Conservation (phyloP, 1,140 invertebrate species). For the Globodera ellingtonae region DNA sequence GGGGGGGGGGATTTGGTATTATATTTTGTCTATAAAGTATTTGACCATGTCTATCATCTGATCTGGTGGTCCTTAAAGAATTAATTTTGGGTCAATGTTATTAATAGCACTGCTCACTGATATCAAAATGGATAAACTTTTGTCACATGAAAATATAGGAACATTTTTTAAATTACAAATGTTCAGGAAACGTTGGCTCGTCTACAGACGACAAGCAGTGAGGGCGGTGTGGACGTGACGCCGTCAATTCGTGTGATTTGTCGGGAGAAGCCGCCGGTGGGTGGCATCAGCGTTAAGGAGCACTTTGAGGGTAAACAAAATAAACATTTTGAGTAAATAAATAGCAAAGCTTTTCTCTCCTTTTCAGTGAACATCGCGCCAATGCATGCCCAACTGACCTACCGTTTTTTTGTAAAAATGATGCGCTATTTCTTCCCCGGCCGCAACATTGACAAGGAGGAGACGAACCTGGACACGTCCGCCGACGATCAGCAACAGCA, state of each 20-base stretch:
- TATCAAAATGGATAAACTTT: too few species aligned
- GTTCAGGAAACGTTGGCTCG: conserved; percentile 53
- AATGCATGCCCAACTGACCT: conserved; percentile 87
- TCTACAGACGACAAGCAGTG: conserved; percentile 37
- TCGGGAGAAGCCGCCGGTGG: conserved; percentile 69
- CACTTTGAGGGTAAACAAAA: conserved; percentile 79
- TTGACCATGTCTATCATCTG: too few species aligned
- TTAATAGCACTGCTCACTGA: too few species aligned
- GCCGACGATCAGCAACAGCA: conserved; percentile 46
- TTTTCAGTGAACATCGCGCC: conserved; percentile 74
- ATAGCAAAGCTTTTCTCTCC: neutral
- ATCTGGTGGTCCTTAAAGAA: too few species aligned
- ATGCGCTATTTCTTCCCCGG: conserved; percentile 98
- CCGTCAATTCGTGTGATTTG: conserved; percentile 62
- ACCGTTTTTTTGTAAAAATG: conserved; percentile 96
- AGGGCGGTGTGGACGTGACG: conserved; percentile 45
- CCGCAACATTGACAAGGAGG: conserved; percentile 75
- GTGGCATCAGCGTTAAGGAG: conserved; percentile 95
- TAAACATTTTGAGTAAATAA: neutral
- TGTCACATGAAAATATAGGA: too few species aligned
- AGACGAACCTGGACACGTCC: conserved; percentile 51
- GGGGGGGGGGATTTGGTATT: too few species aligned
- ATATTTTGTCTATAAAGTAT: too few species aligned
- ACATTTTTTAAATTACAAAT: too few species aligned
- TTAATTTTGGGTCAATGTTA: too few species aligned